Evolutionary conservation across 1,140 invertebrate genomes (phyloP).

Genomic region (Armadillidium nasatum): DNA sequence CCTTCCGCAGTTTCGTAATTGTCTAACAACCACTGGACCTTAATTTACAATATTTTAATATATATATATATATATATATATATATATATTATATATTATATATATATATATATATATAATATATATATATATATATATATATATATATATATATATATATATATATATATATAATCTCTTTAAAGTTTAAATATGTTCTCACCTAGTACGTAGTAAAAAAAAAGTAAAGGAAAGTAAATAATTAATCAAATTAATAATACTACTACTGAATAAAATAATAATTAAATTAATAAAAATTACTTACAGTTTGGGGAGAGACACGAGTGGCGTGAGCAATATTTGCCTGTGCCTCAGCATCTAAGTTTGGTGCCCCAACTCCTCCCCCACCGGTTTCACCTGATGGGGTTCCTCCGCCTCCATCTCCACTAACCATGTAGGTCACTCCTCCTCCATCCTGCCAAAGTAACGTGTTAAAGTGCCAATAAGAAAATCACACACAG

Average conservation of each 20-base stretch:
- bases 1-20: slow-evolving; percentile 98
- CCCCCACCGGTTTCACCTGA: background rate
- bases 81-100: too few relatives aligned
- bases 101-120: too few relatives aligned
- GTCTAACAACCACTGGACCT: slow-evolving; percentile 94
- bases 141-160: too few relatives aligned
- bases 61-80: too few relatives aligned
- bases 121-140: too few relatives aligned
- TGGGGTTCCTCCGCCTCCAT: background rate
- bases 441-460: background rate
- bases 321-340: background rate
- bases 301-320: background rate
- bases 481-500: background rate
- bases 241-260: too few relatives aligned
- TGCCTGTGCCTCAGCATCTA: background rate
- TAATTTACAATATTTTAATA: too few relatives aligned
- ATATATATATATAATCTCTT: too few relatives aligned
- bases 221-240: too few relatives aligned
- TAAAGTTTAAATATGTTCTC: too few relatives aligned
- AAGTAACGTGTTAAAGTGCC: background rate
- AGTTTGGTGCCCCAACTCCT: background rate
- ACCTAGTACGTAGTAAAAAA: too few relatives aligned
- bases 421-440: background rate
- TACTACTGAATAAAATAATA: background rate
- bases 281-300: too few relatives aligned